Base-by-base conservation (phyloP, 2,797 vertebrate species). In the Sebastes hopkinsi region DNA sequence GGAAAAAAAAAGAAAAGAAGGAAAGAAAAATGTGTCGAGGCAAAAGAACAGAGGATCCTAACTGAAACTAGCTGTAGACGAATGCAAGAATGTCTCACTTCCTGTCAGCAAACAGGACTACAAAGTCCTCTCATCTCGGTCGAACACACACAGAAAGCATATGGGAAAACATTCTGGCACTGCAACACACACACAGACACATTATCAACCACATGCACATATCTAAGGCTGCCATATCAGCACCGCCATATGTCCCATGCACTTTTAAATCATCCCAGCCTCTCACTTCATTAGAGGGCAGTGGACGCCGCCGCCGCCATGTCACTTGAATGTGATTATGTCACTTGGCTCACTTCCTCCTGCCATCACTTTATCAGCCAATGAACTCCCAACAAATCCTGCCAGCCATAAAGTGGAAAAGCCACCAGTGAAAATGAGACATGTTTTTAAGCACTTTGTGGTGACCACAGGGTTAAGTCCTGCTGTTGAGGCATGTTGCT, bases 101-200 rank as follows among this genome's bases (percentile, higher is more conserved):
- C 90, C 88, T 91, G 85, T 86, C 85, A 81, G 91, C 86, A 92
- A 91, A 87, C 87, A 87, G 60, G 38, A 92, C 87, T 87, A 92
- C 87, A 83, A 90, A 91, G 89, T 68, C 3, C 74, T 82, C 91
- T 86, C 86, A 86, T 85, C 85, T 88, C 85, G 77, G 78, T 66
- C 27, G 32, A 86, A 89, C 84, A 89, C 87, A 90, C 87, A 89
- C 61, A 90, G 81, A 86, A 78, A 67, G 70, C 87, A 91, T 84
- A 88, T 88, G 90, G 76, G 86, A 89, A 88, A 92, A 78, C 80
- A 82, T 81, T 88, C 79, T 84, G 80, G 72, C 22, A 56, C 79
- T 79, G 62, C 29, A 88, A 77, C 7, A 82, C 66, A 82, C 79
- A 65, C 59, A 56, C 74, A 84, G 67, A 82, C 42, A 46, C 66